These are phyloP conservation scores for Coptotermes formosanus DNA, from an alignment of 1,140 invertebrate species.

Conservation along the genomic window DNA sequence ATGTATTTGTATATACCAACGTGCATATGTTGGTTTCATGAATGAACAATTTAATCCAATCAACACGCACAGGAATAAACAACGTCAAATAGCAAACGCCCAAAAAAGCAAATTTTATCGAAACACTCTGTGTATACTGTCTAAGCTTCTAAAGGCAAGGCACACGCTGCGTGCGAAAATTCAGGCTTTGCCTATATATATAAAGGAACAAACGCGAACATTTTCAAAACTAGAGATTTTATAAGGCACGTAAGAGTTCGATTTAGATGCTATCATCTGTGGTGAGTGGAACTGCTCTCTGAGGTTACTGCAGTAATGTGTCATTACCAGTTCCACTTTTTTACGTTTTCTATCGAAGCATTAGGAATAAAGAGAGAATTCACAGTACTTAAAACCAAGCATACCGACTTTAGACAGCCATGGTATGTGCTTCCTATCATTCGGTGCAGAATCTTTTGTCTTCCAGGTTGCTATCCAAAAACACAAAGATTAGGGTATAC, in stretches of 20 bases:
- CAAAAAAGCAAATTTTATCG: no score
- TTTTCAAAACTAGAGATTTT: conserved; percentile 23
- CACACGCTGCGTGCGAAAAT: not conserved
- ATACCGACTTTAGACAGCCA: not conserved
- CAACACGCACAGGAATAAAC: no score
- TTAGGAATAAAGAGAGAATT: not conserved
- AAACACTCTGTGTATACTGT: no score
- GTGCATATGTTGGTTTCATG: no score
- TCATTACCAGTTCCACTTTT: conserved; percentile 22
- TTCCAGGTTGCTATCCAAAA: no score
- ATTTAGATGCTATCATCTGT: conserved; percentile 27
- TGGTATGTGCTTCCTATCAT: no score
- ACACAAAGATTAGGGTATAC: no score
- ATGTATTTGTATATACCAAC: no score
- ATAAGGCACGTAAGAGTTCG: conserved; percentile 28
- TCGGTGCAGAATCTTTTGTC: no score
- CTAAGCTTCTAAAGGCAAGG: no score
- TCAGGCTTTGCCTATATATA: not conserved
- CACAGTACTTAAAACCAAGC: not conserved
- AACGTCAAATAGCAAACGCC: no score
- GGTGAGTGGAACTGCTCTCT: conserved; percentile 28
- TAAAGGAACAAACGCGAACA: not conserved
- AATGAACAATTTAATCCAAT: no score
- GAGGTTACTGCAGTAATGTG: not conserved
- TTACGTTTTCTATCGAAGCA: not conserved